Conservation (phyloP, 2,797 vertebrate species). For the Mustela erminea region DNA sequence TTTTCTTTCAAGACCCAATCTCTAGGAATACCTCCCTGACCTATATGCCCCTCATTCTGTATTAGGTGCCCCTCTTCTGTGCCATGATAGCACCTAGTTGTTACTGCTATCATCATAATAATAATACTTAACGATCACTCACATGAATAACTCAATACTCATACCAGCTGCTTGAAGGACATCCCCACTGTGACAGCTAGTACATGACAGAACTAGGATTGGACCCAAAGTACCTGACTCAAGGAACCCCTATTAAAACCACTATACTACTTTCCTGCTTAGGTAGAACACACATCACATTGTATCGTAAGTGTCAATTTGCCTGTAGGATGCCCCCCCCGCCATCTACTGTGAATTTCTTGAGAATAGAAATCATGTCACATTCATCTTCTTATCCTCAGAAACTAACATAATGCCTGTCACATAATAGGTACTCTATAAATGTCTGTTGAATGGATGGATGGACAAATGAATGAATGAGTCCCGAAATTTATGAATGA, state of each 20-base stretch:
- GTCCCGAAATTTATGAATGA: background rate
- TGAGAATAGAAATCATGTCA: background rate
- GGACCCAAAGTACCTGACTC: background rate
- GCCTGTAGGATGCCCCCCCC: background rate
- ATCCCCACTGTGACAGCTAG: background rate
- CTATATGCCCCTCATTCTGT: background rate
- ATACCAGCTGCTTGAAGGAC: background rate
- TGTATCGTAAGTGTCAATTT: background rate
- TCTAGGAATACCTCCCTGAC: background rate
- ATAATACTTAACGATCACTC: background rate
- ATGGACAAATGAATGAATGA: background rate
- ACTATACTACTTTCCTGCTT: background rate
- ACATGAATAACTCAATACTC: constrained; percentile 2
- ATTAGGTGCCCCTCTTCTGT: background rate
- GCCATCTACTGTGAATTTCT: background rate
- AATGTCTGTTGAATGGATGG: background rate
- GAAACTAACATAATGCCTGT: background rate
- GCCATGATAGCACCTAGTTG: background rate
- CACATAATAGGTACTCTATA: background rate
- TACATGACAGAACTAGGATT: background rate
- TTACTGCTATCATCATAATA: background rate
- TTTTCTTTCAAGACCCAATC: constrained; percentile 34
- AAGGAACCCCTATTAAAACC: background rate
- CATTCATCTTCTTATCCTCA: background rate
- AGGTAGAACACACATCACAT: background rate